Base-by-base conservation (phyloP, 2,797 vertebrate species). In the Malurus splendens region DNA sequence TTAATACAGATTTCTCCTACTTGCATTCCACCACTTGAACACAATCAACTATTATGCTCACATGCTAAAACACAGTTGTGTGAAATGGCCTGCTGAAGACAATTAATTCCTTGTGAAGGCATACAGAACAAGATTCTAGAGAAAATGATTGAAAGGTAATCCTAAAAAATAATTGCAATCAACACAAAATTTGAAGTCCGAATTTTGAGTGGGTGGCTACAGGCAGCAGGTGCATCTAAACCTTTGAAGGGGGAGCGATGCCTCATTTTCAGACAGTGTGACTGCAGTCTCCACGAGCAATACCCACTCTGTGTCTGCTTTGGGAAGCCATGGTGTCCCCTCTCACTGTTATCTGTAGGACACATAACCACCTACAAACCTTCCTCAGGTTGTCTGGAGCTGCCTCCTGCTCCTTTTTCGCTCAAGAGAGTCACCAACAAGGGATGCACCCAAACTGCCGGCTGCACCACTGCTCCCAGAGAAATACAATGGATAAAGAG, bases 81-180 rank as follows among this genome's bases (percentile, higher is more conserved):
- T 47, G 62, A 79, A 89, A 57, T 33, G 32, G 15, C 42, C 65
- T 68, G 27, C 14, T 74, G 45, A 55, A 80, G 47, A 47, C 12
- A 91, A 67, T 56, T 48, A 90, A 78, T 51, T 75, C 17, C 48
- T 75, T 82, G 55, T 59, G 61, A 93, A 84, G 28, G 22, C 28
- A 67, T 41, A 48, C 42, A 68, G 66, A 90, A 57, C 33, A 71
- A 64, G 17, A 59, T 61, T 72, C 47, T 3, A 2, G 19, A 72
- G 41, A 76, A 70, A 76, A 82, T 25, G 76, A 54, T 50, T 82
- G 61, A 87, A 82, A 70, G 0, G 0, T 12, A 54, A 52, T 72
- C 51, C 41, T 87, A 65, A 85, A 45, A 82, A 74, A 61, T 48
- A 85, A 45, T 25, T 56, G 20, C 57, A 76, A 84, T 45, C 27